Evolutionary conservation across 1,140 invertebrate species (phyloP).

Genomic region (Procambarus virginalis): DNA sequence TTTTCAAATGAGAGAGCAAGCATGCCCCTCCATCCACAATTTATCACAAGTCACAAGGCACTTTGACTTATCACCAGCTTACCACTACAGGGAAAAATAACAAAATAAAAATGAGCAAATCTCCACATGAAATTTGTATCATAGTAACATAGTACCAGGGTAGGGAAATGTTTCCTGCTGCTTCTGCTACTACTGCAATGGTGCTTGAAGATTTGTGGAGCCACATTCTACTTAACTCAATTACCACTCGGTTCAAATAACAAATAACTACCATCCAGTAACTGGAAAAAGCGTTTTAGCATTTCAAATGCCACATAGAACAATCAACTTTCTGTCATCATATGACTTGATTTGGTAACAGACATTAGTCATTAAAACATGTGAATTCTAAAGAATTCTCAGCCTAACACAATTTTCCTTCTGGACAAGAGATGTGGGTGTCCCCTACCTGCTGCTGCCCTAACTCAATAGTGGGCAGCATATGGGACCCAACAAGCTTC

Average conservation of each 20-base stretch:
- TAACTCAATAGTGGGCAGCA: conserved; percentile 4
- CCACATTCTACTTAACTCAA: conserved; percentile 62
- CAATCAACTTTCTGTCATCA: conserved; percentile 66
- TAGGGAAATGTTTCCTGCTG: conserved; percentile 1
- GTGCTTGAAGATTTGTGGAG: conserved; percentile 63
- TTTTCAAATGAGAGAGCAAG: conserved; percentile 63
- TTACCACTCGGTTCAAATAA: conserved; percentile 56
- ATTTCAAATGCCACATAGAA: conserved; percentile 67
- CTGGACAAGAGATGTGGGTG: conserved; percentile 58
- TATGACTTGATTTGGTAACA: conserved; percentile 67
- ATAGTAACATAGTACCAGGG: conserved; percentile 13
- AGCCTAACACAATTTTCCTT: conserved; percentile 66
- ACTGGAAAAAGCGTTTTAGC: conserved; percentile 60
- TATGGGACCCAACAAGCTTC: conserved; percentile 58
- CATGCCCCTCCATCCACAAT: conserved; percentile 62
- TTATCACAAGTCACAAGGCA: conserved; percentile 68
- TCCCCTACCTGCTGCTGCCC: conserved; percentile 35
- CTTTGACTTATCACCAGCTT: conserved; percentile 68
- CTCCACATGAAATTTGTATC: conserved; percentile 24
- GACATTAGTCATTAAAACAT: conserved; percentile 61
- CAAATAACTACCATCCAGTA: conserved; percentile 62
- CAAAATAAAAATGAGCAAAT: conserved; percentile 41
- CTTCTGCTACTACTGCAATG: conserved; percentile 30
- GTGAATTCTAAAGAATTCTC: conserved; percentile 66
- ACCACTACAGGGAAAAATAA: conserved; percentile 62